Evolutionary conservation across 2,888 invertebrate species (phyloP).

Genomic region (Microchrysa polita): DNA sequence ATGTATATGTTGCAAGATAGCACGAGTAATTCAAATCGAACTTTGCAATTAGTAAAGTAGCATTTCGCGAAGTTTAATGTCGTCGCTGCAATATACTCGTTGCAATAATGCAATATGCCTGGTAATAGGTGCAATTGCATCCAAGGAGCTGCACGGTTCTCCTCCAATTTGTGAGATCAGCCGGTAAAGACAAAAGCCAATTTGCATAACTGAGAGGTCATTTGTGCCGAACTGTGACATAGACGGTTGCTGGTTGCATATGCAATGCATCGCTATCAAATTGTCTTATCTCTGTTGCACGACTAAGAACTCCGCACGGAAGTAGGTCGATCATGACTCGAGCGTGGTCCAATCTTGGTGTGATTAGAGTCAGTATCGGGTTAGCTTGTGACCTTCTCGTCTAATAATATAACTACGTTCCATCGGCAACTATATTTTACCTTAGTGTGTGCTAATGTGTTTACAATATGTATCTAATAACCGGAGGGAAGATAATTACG

Average conservation of each 20-base stretch:
- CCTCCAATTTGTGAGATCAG: constrained; percentile 3
- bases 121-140: no score
- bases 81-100: no score
- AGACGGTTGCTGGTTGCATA: not conserved
- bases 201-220: constrained; percentile 31
- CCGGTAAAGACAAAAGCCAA: not conserved
- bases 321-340: constrained; percentile 32
- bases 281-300: not conserved
- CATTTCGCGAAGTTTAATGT: not conserved
- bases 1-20: constrained; percentile 23
- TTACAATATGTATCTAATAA: constrained; percentile 3
- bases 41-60: constrained; percentile 1
- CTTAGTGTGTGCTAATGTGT: constrained; percentile 2
- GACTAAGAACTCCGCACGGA: constrained; percentile 13
- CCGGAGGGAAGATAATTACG: not conserved
- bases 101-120: no score
- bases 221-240: not conserved
- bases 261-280: no score
- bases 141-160: not conserved
- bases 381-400: constrained; percentile 20
- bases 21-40: not conserved
- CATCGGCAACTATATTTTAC: constrained; percentile 21
- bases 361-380: not conserved
- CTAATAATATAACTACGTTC: constrained; percentile 12
- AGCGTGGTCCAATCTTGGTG: not conserved